Evolutionary conservation across 2,113 vertebrate genomes (phyloP).

Genomic region (Oxygymnocypris stewartii): DNA sequence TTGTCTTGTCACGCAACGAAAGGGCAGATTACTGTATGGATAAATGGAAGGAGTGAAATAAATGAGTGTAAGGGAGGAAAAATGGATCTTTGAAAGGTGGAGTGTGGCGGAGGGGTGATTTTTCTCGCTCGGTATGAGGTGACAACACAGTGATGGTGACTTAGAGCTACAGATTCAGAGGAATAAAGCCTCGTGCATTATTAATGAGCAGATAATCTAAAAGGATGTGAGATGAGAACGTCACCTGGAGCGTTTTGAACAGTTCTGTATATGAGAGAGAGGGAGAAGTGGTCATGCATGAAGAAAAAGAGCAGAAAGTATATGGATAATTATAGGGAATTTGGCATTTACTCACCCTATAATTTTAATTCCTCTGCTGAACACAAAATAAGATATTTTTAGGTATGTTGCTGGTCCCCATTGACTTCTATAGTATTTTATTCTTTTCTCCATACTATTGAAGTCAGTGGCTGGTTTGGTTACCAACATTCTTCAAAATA

Average conservation of each 20-base stretch:
- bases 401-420: not conserved
- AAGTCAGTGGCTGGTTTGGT: too few species aligned
- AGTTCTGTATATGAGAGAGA: slow-evolving; percentile 23
- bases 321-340: not conserved
- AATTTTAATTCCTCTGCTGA: not conserved
- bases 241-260: slow-evolving; percentile 61
- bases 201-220: slow-evolving; percentile 82
- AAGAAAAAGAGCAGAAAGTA: not conserved
- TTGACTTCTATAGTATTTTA: not conserved
- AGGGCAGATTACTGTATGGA: slow-evolving; percentile 45
- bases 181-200: slow-evolving; percentile 84
- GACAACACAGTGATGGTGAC: slow-evolving; percentile 77
- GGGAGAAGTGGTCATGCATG: not conserved
- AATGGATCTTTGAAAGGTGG: slow-evolving; percentile 63
- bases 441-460: too few species aligned
- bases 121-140: slow-evolving; percentile 71
- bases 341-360: too few species aligned
- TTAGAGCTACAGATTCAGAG: slow-evolving; percentile 81
- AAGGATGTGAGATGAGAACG: slow-evolving; percentile 77
- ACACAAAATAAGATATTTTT: not conserved
- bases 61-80: slow-evolving; percentile 70
- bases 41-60: slow-evolving; percentile 59
- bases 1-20: slow-evolving; percentile 43
- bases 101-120: slow-evolving; percentile 59
- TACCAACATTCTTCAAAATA: too few species aligned